These are phyloP conservation scores for Chelonia mydas DNA, from an alignment of 2,797 vertebrate genomes.

Conservation along the genomic window DNA sequence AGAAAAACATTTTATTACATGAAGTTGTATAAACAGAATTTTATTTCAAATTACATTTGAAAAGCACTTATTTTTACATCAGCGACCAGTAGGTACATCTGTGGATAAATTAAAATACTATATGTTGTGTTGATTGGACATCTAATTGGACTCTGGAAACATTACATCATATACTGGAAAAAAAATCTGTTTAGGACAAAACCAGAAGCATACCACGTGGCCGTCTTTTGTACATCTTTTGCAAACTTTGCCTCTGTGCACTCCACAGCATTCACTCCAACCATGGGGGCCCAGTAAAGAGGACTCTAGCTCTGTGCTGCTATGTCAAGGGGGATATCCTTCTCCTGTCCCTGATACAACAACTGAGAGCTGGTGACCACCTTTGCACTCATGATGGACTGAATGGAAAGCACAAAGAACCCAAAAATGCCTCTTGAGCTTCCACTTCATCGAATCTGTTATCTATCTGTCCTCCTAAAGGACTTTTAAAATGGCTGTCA, in stretches of 20 bases:
- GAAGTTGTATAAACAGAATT: neutral
- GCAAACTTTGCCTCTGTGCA: neutral
- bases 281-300: neutral
- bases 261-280: neutral
- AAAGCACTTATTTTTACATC: neutral
- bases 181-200: neutral
- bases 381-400: neutral
- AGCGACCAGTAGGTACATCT: neutral
- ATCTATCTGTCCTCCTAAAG: neutral
- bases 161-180: neutral
- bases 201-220: neutral
- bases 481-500: neutral
- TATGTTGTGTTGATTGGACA: neutral
- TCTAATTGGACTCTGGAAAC: neutral
- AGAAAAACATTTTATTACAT: neutral
- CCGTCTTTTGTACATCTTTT: neutral
- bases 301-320: neutral
- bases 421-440: too few relatives aligned
- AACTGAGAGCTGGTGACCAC: neutral
- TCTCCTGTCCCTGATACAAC: neutral
- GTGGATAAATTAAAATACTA: neutral
- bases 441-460: neutral
- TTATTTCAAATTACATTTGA: neutral
- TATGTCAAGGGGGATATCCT: neutral
- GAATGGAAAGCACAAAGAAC: neutral